Evolutionary conservation across 2,113 vertebrate species (phyloP).

Genomic region (Bufo gargarizans): DNA sequence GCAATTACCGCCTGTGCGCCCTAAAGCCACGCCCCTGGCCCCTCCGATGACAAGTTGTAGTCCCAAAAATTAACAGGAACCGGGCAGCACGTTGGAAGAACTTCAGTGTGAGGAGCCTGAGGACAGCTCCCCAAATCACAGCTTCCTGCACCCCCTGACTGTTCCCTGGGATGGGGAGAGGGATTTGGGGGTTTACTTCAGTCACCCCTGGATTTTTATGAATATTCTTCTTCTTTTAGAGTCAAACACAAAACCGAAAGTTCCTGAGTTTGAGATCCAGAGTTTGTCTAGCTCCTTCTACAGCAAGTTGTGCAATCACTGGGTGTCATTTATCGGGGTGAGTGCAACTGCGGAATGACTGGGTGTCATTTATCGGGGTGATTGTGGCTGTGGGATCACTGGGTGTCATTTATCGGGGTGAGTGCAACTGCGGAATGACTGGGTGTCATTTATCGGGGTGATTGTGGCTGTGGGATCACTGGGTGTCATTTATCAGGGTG

Average conservation of each 20-base stretch:
- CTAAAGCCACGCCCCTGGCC: too few relatives aligned
- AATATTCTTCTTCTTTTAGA: constrained; percentile 65
- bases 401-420: not conserved
- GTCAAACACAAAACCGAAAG: constrained; percentile 69
- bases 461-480: not conserved
- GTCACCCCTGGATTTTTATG: not conserved
- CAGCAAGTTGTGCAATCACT: constrained; percentile 83
- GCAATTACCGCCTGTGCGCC: too few relatives aligned
- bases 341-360: constrained; percentile 63
- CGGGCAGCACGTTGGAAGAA: not conserved
- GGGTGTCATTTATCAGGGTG: not conserved
- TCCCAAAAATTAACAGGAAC: too few relatives aligned
- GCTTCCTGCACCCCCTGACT: not conserved
- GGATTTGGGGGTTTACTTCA: not conserved
- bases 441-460: not conserved
- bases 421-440: not conserved
- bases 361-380: not conserved
- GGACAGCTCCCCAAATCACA: not conserved
- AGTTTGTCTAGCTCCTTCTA: constrained; percentile 75
- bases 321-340: constrained; percentile 89
- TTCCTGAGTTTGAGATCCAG: constrained; percentile 75
- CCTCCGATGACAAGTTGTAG: too few relatives aligned
- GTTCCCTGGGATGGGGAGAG: not conserved
- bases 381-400: not conserved
- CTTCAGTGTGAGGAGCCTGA: not conserved